These are phyloP conservation scores for Pagetopsis macropterus DNA, from an alignment of 2,797 vertebrate species.

Conservation along the genomic window DNA sequence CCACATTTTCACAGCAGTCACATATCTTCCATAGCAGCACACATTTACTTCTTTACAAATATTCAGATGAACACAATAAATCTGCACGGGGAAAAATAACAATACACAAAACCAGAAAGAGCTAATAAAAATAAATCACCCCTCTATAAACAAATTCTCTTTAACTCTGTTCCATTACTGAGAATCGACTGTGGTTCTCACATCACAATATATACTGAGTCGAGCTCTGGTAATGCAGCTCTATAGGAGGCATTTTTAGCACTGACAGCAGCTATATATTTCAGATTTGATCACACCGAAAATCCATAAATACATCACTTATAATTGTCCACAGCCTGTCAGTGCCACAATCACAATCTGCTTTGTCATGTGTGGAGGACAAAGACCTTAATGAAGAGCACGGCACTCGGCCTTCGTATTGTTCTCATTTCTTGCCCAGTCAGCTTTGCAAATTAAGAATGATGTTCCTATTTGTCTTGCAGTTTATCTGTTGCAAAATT, in stretches of 20 bases:
- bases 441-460: conserved; percentile 80
- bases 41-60: conserved; percentile 46
- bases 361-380: conserved; percentile 72
- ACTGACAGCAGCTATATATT: conserved; percentile 62
- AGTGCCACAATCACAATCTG: conserved; percentile 66
- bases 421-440: conserved; percentile 79
- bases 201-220: conserved; percentile 39
- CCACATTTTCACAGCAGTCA: conserved; percentile 20
- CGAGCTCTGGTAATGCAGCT: conserved; percentile 38
- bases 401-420: conserved; percentile 56
- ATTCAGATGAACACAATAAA: conserved; percentile 66
- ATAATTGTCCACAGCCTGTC: conserved; percentile 72
- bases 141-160: conserved; percentile 53
- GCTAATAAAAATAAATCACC: conserved; percentile 68
- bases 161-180: conserved; percentile 49
- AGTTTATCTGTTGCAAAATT: conserved; percentile 75
- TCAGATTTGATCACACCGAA: conserved; percentile 61
- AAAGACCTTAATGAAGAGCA: conserved; percentile 74
- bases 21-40: conserved; percentile 34
- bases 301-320: conserved; percentile 77
- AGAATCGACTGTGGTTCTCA: conserved; percentile 48
- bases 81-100: conserved; percentile 60
- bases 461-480: conserved; percentile 77
- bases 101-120: conserved; percentile 52
- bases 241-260: conserved; percentile 47